Evolutionary conservation across 2,888 invertebrate species (phyloP), one percentile per base, ranked within the genome.

Genomic region (Ptilodon capucinus): DNA sequence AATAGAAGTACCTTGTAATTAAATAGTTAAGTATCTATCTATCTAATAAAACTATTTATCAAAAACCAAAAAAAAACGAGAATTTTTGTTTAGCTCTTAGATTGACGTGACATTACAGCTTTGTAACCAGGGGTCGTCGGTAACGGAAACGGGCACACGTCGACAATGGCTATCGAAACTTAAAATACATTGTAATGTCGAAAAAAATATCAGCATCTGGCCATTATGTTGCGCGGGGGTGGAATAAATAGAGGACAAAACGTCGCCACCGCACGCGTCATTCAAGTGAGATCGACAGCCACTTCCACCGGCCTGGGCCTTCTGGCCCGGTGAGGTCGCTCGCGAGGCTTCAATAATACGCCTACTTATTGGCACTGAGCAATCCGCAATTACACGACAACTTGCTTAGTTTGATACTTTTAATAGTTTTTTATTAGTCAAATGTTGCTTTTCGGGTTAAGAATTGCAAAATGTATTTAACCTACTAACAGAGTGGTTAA

Each of bases 181-280:
- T 78, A 86, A 87, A 89, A 86, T 88, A 86, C 84, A 84, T 84
- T 87, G 83, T 85, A 83, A 88, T 84, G 65, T 69, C 25, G 67
- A 74, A 84, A 88, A 90, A 91, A 90, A 87, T 84, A 84, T 83
- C 87, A 86, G 84, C 90, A 90, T 88, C 90, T 91, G 90, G 90
- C 84, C 75, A 81, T 89, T 90, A 88, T 91, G 74, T 82, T 58
- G 71, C 76, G 85, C 86, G 86, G 84, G 86, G 86, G 88, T 78
- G 86, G 84, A 78, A 81, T 79, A 81, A 86, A 86, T 86, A 83
- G 75, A 79, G 77, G 81, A 82, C 89, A 88, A 87, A 89, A 87
- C 79, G 84, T 79, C 80, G 80, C 78, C 82, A 86, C 90, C 90
- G 88, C 90, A 89, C 90, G 84, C 84, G 70, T 87, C 88, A 86